Evolutionary conservation across 2,888 invertebrate species (phyloP), one percentile per base, ranked within the genome.

Genomic region (Bugulina stolonifera): DNA sequence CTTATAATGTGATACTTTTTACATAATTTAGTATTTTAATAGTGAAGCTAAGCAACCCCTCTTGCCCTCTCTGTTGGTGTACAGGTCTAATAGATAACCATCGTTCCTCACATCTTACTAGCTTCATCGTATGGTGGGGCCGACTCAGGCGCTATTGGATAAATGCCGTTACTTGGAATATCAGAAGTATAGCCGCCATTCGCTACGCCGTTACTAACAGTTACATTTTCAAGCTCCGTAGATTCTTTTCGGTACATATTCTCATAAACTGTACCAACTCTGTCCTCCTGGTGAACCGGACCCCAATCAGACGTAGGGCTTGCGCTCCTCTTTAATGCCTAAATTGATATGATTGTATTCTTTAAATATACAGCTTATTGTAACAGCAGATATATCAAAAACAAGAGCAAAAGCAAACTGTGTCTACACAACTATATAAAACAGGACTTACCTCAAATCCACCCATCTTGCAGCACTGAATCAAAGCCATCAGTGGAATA

Each of bases 401-500:
- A n/a, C n/a, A n/a, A n/a, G n/a, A n/a, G n/a, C n/a, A n/a, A n/a
- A n/a, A n/a, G n/a, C n/a, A n/a, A n/a, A n/a, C n/a, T n/a, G n/a
- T n/a, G n/a, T n/a, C n/a, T n/a, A n/a, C n/a, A n/a, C n/a, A n/a
- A n/a, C n/a, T n/a, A n/a, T n/a, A n/a, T n/a, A n/a, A n/a, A n/a
- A n/a, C n/a, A n/a, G n/a, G n/a, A n/a, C n/a, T n/a, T 72, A 79
- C 79, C 76, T 72, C 70, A 55, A 71, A 75, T 25, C 77, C 78
- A 0, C 78, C 77, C 2, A 76, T 72, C 3, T 64, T 71, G 72
- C 74, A 76, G 73, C 75, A 76, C 35, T 75, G 75, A 35, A 71
- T 76, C 1, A 81, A 69, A 72, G 78, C 78, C 77, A 79, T 79
- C 5, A 76, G 64, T 0, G 80, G 80, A 23, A 80, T 78, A 72